Conservation (phyloP, 2,888 invertebrate species). For the Erebia ligea region DNA sequence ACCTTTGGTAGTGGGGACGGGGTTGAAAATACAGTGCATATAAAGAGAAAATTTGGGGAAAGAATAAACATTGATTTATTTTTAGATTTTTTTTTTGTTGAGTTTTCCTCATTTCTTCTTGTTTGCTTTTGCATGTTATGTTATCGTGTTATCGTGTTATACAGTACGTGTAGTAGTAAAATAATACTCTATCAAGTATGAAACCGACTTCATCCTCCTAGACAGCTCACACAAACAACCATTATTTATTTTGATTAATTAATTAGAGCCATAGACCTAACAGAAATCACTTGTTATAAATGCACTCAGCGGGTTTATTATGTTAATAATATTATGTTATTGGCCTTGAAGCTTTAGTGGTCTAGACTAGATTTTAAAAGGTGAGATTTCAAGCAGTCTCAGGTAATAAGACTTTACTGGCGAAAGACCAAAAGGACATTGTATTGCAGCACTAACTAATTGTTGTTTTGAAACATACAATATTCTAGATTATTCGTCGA, state of each 20-base stretch:
- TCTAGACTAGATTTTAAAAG: conserved; percentile 21
- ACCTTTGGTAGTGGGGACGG: no score
- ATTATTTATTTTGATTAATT: conserved; percentile 60
- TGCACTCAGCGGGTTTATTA: conserved; percentile 29
- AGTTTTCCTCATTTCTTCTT: no score
- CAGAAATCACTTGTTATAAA: conserved; percentile 49
- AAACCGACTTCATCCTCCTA: conserved; percentile 9
- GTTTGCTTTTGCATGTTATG: no score
- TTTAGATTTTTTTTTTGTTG: no score
- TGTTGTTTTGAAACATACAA: no score
- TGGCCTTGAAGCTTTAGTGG: conserved; percentile 10
- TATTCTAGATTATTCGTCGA: no score
- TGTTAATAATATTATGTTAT: conserved; percentile 18
- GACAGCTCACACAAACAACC: conserved; percentile 27
- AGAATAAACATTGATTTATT: no score
- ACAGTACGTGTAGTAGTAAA: neutral
- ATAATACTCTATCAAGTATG: conserved; percentile 11
- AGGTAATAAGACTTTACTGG: neutral
- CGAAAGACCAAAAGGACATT: no score
- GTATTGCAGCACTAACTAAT: no score
- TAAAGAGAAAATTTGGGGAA: no score
- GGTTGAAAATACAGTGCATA: no score
- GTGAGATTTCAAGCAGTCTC: neutral
- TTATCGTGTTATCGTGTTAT: no score
- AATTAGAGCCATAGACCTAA: conserved; percentile 49